Percentiles rank a stretch among this genome's conserved stretches.
Evolutionary conservation across 2,113 vertebrate genomes (phyloP).

Genomic region (Dicerorhinus sumatrensis): DNA sequence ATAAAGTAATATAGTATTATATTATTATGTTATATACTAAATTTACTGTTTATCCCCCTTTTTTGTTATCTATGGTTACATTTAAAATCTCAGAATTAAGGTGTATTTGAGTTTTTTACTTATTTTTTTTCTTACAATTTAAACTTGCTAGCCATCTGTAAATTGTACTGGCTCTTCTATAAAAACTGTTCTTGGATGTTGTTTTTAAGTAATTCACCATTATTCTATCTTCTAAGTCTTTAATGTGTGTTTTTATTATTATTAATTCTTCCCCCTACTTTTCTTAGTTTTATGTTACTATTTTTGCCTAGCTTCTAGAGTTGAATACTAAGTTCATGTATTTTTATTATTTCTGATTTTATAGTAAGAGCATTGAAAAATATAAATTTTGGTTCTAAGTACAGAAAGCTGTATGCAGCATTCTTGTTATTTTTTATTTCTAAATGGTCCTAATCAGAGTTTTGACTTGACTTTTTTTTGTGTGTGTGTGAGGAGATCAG

Average conservation of each 20-base stretch:
- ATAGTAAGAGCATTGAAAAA: neutral
- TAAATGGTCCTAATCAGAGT: neutral
- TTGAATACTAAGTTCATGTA: slow-evolving; percentile 31
- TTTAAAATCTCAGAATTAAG: neutral
- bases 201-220: slow-evolving; percentile 23
- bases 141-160: neutral
- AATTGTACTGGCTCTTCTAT: neutral
- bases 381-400: neutral
- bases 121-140: neutral
- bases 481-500: too few relatives aligned
- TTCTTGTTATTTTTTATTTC: slow-evolving; percentile 34
- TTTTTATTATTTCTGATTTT: slow-evolving; percentile 24
- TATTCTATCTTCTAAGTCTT: neutral
- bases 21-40: neutral
- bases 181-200: neutral
- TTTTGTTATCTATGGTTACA: neutral
- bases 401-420: neutral
- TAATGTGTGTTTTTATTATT: neutral
- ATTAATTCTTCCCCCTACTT: neutral
- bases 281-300: neutral
- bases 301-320: neutral
- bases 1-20: neutral
- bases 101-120: neutral
- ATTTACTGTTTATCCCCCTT: neutral
- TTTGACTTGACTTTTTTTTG: neutral